phyloP scores from a whole-genome alignment of 2,113 vertebrate genomes.

The Phyllostomus hastatus region DNA sequence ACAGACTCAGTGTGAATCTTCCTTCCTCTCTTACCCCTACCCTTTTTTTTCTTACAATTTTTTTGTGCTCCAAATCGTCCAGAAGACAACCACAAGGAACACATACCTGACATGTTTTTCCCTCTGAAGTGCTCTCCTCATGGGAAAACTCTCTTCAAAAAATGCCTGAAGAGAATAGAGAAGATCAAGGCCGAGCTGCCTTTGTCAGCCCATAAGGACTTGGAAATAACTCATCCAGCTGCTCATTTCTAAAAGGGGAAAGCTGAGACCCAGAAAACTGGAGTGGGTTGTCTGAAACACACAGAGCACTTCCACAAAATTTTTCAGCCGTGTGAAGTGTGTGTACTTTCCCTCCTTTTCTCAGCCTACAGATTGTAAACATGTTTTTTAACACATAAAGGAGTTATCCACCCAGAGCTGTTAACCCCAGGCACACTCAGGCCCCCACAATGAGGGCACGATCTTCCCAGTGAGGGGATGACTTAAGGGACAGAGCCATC shows the following conservation, averaged over 20 bases:
- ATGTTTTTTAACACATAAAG: constrained; percentile 1
- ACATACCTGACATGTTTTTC: constrained; percentile 36
- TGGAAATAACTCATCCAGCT: constrained; percentile 71
- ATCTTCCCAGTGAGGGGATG: not conserved
- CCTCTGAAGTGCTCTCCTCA: not conserved
- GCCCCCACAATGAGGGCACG: not conserved
- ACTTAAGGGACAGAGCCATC: not conserved
- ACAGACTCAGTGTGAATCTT: not conserved
- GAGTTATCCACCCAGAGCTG: not conserved
- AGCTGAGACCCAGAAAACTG: constrained; percentile 68
- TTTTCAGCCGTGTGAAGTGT: constrained; percentile 24
- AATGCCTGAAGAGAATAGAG: constrained; percentile 50
- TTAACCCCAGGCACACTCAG: not conserved
- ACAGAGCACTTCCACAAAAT: constrained; percentile 4
- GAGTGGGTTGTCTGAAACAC: constrained; percentile 49
- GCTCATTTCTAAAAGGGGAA: constrained; percentile 66
- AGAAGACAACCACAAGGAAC: not conserved
- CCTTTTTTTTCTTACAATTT: not conserved
- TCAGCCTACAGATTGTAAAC: constrained; percentile 39
- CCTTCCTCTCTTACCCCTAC: not conserved
- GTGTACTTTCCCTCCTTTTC: not conserved
- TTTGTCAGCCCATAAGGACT: constrained; percentile 50
- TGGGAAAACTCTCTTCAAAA: constrained; percentile 35
- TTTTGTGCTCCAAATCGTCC: not conserved
- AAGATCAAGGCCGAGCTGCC: constrained; percentile 43